A percentile compares a stretch with the other conserved stretches of the same genome.
phyloP scores from a whole-genome alignment of 2,888 invertebrate species.

The Helobdella robusta region DNA sequence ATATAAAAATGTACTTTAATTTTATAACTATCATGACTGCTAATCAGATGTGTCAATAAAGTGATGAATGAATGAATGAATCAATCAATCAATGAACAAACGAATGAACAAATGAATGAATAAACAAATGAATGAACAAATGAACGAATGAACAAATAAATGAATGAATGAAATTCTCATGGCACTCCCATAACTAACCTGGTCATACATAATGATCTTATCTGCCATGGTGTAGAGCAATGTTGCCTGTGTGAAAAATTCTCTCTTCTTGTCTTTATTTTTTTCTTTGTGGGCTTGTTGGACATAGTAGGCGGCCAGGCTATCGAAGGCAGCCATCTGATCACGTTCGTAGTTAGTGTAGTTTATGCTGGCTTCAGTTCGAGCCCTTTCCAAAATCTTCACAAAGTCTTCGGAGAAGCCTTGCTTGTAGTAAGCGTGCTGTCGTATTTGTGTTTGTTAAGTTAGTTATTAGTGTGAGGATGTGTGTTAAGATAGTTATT shows the following conservation, averaged over 20 bases:
- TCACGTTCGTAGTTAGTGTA: slow-evolving; percentile 77
- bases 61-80: no score
- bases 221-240: slow-evolving; percentile 95
- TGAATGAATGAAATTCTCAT: no score
- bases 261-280: slow-evolving; percentile 79
- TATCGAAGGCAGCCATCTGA: slow-evolving; percentile 93
- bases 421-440: slow-evolving; percentile 94
- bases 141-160: no score
- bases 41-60: no score
- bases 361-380: slow-evolving; percentile 50
- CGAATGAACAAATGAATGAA: no score
- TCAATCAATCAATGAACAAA: no score
- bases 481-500: no score
- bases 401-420: slow-evolving; percentile 84
- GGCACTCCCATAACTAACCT: slow-evolving; percentile 63
- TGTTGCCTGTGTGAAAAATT: slow-evolving; percentile 82
- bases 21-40: no score
- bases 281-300: slow-evolving; percentile 71
- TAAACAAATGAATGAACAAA: no score
- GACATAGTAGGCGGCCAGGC: slow-evolving; percentile 95
- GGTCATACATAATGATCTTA: slow-evolving; percentile 99
- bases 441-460: no score
- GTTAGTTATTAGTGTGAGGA: no score
- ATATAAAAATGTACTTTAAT: no score
- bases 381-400: slow-evolving; percentile 79